Percentiles rank a stretch among this genome's conserved stretches.
These are phyloP conservation scores for Eristalinus sepulchralis DNA, from an alignment of 2,888 invertebrate genomes.

Conservation along the genomic window DNA sequence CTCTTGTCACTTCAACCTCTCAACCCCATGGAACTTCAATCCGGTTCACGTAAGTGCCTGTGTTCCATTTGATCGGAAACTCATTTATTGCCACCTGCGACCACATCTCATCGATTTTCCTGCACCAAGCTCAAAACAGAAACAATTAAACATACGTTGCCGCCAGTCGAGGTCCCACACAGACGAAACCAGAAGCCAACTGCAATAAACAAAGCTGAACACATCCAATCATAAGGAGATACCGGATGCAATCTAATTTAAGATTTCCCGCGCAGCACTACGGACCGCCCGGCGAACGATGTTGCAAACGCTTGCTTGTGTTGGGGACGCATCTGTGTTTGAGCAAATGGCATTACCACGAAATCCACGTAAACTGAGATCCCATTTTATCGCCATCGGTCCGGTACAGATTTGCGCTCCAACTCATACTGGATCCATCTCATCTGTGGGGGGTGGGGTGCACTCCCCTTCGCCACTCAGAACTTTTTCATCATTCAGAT, in stretches of 20 bases:
- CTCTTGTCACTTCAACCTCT: not conserved
- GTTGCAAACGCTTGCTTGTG: constrained; percentile 13
- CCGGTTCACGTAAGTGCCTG: constrained; percentile 8
- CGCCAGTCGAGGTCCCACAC: not conserved
- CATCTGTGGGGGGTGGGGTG: not conserved
- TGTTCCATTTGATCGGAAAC: not conserved
- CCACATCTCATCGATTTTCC: constrained; percentile 1
- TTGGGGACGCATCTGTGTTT: constrained; percentile 29
- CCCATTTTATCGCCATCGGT: constrained; percentile 30
- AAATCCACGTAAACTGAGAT: constrained; percentile 45
- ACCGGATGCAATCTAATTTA: constrained; percentile 33
- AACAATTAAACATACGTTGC: not conserved
- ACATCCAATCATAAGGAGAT: constrained; percentile 46
- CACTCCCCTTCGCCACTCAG: constrained; percentile 7
- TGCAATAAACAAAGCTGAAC: constrained; percentile 35
- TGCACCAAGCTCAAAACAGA: not conserved
- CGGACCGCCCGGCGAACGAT: constrained; percentile 2
- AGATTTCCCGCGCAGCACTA: constrained; percentile 28
- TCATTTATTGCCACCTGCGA: not conserved
- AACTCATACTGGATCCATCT: too few species aligned
- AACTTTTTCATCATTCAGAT: constrained; percentile 68
- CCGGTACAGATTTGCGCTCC: constrained; percentile 14
- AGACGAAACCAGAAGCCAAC: constrained; percentile 24
- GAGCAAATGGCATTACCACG: constrained; percentile 38
- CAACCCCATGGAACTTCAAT: not conserved